A percentile compares a stretch with the other conserved stretches of the same genome.
Evolutionary conservation across 2,797 vertebrate genomes (phyloP).

Genomic region (Hyperoplus immaculatus): DNA sequence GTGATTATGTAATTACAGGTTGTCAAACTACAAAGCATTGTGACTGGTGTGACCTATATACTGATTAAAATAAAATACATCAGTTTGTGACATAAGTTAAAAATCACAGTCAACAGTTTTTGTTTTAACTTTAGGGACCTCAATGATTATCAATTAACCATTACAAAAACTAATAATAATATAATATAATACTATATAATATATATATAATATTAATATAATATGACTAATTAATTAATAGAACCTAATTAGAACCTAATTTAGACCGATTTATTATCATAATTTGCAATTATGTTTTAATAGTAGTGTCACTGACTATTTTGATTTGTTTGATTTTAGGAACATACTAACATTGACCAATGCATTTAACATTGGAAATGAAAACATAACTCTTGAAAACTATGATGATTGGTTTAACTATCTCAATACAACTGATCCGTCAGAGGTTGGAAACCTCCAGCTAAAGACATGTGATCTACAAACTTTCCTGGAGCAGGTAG

Average conservation of each 20-base stretch:
- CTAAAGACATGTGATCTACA: conserved; percentile 84
- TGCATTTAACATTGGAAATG: conserved; percentile 84
- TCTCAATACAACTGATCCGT: conserved; percentile 78
- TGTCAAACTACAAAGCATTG: background rate
- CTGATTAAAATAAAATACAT: background rate
- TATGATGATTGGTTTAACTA: conserved; percentile 76
- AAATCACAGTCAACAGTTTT: background rate
- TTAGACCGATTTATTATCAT: background rate
- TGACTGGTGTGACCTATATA: background rate
- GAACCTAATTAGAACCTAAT: background rate
- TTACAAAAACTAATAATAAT: too few species aligned
- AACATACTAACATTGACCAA: conserved; percentile 85
- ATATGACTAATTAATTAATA: too few species aligned
- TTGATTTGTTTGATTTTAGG: conserved; percentile 74
- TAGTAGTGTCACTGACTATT: background rate
- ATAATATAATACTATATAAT: too few species aligned
- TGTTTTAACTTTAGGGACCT: background rate
- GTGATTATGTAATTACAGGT: conserved; percentile 10
- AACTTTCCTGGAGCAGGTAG: conserved; percentile 88
- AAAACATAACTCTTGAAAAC: conserved; percentile 81
- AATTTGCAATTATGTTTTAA: background rate
- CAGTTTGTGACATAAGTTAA: background rate
- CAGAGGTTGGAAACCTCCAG: conserved; percentile 73
- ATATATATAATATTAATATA: too few species aligned
- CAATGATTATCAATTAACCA: background rate